phyloP scores from a whole-genome alignment of 53 echinoderm and acorn worm species.

The Zoroaster sp. region DNA sequence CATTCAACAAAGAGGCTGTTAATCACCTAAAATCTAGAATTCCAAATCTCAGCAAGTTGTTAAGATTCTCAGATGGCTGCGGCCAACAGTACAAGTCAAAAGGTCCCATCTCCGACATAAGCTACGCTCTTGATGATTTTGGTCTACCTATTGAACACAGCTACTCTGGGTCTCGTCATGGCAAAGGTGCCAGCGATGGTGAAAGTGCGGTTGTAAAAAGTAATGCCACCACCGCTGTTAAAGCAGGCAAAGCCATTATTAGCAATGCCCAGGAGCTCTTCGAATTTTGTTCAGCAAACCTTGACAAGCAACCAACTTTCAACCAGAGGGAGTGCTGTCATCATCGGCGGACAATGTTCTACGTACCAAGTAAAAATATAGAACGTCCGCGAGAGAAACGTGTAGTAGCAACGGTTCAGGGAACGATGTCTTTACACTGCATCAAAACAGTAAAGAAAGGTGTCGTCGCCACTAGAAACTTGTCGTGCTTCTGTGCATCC shows the following conservation, averaged over 20 bases:
- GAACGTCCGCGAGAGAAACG: too few relatives aligned
- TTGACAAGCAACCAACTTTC: conserved; percentile 34
- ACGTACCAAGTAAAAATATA: conserved; percentile 21
- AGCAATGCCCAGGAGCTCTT: conserved; percentile 41
- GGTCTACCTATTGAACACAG: conserved; percentile 24
- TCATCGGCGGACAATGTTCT: conserved; percentile 40
- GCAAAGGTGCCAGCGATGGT: too few relatives aligned
- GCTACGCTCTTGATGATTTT: conserved; percentile 10
- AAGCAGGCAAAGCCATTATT: conserved; percentile 38
- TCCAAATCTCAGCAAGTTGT: too few relatives aligned
- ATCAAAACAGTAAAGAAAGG: conserved; percentile 37
- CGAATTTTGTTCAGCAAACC: conserved; percentile 7
- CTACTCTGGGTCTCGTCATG: too few relatives aligned
- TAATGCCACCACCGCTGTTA: too few relatives aligned
- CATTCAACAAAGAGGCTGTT: too few relatives aligned
- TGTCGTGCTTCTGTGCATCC: conserved; percentile 67
- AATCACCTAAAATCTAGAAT: too few relatives aligned
- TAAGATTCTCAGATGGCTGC: too few relatives aligned
- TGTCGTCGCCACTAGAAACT: conserved; percentile 38
- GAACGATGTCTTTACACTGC: conserved; percentile 54
- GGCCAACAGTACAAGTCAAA: too few relatives aligned
- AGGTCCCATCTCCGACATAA: conserved; percentile 54
- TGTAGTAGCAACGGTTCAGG: conserved; percentile 4
- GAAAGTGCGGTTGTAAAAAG: background rate
- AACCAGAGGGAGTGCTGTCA: conserved; percentile 42